Percentiles rank a stretch among this genome's conserved stretches.
Evolutionary conservation across 2,113 vertebrate species (phyloP).

Genomic region (Campylomormyrus numenius): DNA sequence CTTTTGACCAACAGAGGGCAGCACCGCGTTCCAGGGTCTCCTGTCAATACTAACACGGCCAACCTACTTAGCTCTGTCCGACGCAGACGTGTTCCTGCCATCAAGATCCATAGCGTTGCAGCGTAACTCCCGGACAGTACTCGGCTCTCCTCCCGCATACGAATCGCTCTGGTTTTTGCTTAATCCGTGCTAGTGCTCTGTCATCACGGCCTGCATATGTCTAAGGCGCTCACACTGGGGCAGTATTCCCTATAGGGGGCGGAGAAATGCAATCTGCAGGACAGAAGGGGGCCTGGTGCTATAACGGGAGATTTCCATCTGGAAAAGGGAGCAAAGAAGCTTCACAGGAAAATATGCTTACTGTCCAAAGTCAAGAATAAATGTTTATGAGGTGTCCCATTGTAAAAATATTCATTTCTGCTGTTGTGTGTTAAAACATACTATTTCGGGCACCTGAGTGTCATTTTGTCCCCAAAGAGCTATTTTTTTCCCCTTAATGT

Average conservation of each 20-base stretch:
- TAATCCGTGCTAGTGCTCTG: neutral
- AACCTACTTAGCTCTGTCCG: neutral
- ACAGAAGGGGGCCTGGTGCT: conserved; percentile 11
- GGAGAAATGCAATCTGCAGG: conserved; percentile 24
- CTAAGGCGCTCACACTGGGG: neutral
- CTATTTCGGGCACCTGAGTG: neutral
- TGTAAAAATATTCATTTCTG: neutral
- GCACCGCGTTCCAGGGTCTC: neutral
- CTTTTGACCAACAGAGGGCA: neutral
- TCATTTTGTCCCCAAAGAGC: neutral
- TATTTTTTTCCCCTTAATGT: neutral
- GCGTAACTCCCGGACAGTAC: neutral
- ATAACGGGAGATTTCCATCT: conserved; percentile 17
- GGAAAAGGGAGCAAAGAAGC: conserved; percentile 23
- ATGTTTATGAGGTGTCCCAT: neutral
- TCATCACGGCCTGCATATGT: conserved; percentile 16
- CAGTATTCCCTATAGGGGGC: neutral
- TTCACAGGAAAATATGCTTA: conserved; percentile 28
- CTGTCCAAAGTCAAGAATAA: neutral
- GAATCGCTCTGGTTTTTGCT: neutral
- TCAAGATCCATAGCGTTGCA: neutral
- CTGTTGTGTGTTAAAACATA: neutral
- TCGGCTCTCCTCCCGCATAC: neutral
- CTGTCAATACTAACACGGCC: neutral
- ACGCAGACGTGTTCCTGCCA: neutral